These are phyloP conservation scores for Euphydryas editha DNA, from an alignment of 2,888 invertebrate genomes.

Conservation along the genomic window DNA sequence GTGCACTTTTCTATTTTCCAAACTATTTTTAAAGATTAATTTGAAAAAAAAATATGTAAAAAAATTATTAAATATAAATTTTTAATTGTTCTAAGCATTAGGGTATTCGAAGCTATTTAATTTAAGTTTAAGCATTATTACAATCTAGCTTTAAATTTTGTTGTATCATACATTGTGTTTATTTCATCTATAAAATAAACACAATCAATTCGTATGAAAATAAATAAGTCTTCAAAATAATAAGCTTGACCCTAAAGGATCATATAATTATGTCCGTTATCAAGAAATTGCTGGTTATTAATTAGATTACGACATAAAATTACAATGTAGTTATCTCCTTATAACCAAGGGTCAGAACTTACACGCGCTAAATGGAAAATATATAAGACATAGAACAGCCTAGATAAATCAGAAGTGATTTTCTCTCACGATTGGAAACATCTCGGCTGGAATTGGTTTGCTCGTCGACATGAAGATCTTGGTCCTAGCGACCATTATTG, in stretches of 20 bases:
- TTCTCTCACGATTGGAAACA: slow-evolving; percentile 56
- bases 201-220: neutral
- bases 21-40: no score
- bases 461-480: slow-evolving; percentile 65
- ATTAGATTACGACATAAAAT: neutral
- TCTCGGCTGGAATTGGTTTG: slow-evolving; percentile 44
- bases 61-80: no score
- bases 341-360: slow-evolving; percentile 41
- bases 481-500: slow-evolving; percentile 71
- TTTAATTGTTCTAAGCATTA: no score
- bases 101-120: no score
- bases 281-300: neutral
- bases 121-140: no score
- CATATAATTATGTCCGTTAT: neutral
- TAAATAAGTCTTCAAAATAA: neutral
- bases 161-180: no score
- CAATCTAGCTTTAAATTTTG: no score
- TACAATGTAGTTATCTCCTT: slow-evolving; percentile 46
- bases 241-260: slow-evolving; percentile 6
- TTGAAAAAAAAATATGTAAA: no score
- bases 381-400: slow-evolving; percentile 57
- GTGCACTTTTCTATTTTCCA: no score
- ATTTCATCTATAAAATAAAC: neutral
- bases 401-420: slow-evolving; percentile 58
- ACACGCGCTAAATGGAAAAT: slow-evolving; percentile 58